Evolutionary conservation across 2,888 invertebrate species (phyloP), one percentile per base, ranked within the genome.

Genomic region (Graphium colonna): DNA sequence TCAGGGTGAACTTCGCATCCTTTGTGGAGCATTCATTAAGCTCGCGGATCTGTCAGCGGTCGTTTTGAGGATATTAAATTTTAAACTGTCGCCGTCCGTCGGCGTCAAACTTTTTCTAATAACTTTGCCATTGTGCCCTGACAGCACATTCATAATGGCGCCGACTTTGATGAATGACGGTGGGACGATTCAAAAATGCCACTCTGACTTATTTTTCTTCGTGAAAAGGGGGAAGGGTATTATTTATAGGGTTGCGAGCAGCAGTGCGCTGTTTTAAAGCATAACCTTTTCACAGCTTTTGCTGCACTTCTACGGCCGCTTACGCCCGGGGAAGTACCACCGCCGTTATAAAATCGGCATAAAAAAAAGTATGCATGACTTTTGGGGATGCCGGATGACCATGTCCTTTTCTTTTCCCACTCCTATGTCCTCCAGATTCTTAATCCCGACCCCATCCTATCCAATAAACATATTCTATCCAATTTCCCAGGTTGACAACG

Each of bases 21-120:
- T 13, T 47, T 52, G 42, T 10, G 15, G 31, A 38, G 53, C 55
- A 56, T 57, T 60, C 67, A 68, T 69, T 69, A 67, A 66, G 64
- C 61, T 65, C 67, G 59, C 33, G 46, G 55, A 55, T 62, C 63
- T 57, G 61, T 62, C 63, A 59, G 52, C 62, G 36, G 58, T 60
- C 63, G 63, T 63, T 59, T 54, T 53, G 55, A 64, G 74, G 75
- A 82, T 79, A 84, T 86, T 83, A 82, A 85, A 84, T 77, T 79
- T 76, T 69, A 73, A 79, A 76, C 77, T 82, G 85, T 83, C 85
- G 79, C 68, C 61, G 69, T 4, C 63, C 64, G 77, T 80, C 79
- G 72, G 69, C 76, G 82, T 83, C 81, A 76, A 86, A 87, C 74
- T 87, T 86, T 85, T 87, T 86, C 84, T 86, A 86, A 85, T 82